Evolutionary conservation across 2,888 invertebrate species (phyloP), one percentile per base, ranked within the genome.

Genomic region (Heliconius ismenius): DNA sequence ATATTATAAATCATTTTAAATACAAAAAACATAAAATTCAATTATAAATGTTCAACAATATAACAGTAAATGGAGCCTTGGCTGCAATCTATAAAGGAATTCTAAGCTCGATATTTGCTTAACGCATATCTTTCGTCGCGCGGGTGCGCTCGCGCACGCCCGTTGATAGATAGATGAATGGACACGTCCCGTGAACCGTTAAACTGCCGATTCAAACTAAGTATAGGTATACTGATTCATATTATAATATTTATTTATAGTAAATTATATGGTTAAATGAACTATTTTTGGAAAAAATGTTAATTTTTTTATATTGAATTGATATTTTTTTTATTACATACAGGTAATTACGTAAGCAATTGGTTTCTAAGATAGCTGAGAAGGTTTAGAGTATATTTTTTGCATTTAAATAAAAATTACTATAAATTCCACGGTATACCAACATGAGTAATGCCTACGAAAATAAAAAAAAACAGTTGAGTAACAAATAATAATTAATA

Each of bases 111-210:
- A 58, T 58, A 67, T 64, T 64, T 36, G 67, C 65, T 73, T 68
- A 78, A 76, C 76, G 63, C 64, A 26, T 62, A 76, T 81, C 81
- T 79, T 72, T 80, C 80, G 80, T 74, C 81, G 72, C 76, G 13
- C 39, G 58, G 58, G 18, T 69, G 62, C 79, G 73, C 74, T 77
- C 76, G 77, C 73, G 77, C 60, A 36, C 62, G 3, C 70, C 24
- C 67, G 81, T 36, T 78, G 81, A 81, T 49, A 70, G 79, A 79
- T 74, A 76, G 78, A 79, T 79, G 76, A 74, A 78, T 78, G 70
- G 70, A 78, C 68, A 68, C 72, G 76, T 39, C 64, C 39, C 54
- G 72, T 54, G 76, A 72, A 43, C 62, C 60, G 39, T 63, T 73
- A 63, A 63, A 73, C 36, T 73, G 26, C 70, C 60, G 72, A 76